phyloP scores from a whole-genome alignment of 1,140 invertebrate species.

The Sitobion miscanthi region DNA sequence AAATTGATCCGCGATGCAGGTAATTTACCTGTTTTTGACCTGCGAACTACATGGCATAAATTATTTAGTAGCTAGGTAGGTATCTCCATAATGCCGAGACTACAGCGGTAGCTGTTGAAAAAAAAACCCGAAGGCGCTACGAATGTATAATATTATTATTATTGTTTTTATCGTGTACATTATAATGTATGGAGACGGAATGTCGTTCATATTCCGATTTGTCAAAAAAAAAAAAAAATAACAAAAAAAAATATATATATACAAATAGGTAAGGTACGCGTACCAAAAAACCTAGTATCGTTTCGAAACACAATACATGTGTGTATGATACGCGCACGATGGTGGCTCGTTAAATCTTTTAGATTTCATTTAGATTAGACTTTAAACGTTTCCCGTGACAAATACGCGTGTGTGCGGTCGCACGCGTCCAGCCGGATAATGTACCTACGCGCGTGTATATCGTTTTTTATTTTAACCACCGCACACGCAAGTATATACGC shows the following conservation, averaged over 20 bases:
- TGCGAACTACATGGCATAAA: neutral
- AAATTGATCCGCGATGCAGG: neutral
- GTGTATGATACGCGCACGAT: neutral
- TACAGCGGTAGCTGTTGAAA: neutral
- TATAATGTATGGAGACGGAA: neutral
- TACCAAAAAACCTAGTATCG: neutral
- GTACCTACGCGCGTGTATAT: constrained; percentile 2
- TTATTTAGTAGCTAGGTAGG: neutral
- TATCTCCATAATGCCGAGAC: neutral
- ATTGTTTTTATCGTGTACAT: neutral
- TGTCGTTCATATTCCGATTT: constrained; percentile 31
- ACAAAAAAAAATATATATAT: no score
- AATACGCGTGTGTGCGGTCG: constrained; percentile 30
- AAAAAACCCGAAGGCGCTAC: neutral
- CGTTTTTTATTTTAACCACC: neutral
- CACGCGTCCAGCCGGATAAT: constrained; percentile 32
- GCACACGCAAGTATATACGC: neutral
- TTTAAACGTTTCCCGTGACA: constrained; percentile 31
- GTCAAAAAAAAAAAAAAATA: constrained; percentile 14
- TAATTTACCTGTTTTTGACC: neutral
- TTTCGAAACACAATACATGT: constrained; percentile 23
- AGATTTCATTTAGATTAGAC: constrained; percentile 48
- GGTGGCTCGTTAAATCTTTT: constrained; percentile 49
- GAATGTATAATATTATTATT: neutral
- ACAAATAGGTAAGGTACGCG: neutral